phyloP scores from a whole-genome alignment of 2,113 vertebrate genomes.

The Dromiciops gliroides region DNA sequence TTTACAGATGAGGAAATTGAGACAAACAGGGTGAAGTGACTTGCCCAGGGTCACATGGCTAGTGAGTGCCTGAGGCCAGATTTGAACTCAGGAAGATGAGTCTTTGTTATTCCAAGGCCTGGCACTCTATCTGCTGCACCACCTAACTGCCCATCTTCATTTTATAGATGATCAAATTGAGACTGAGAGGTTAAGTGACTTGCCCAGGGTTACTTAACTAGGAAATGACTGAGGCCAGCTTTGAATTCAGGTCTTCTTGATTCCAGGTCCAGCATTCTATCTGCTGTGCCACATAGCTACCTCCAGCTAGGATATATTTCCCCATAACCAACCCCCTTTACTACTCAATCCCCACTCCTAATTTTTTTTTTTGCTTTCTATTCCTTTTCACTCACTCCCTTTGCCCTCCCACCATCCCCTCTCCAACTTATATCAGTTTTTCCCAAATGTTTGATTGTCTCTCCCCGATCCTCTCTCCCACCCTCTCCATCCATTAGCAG shows the following conservation, averaged over 20 bases:
- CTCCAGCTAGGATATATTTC: neutral
- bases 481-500: neutral
- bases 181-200: neutral
- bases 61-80: neutral
- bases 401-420: neutral
- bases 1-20: neutral
- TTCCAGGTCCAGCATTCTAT: neutral
- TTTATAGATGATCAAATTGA: neutral
- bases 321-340: neutral
- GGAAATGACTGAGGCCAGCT: neutral
- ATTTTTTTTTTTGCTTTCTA: neutral
- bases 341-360: too few relatives aligned
- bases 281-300: neutral
- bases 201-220: neutral
- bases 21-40: neutral
- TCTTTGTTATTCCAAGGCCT: neutral
- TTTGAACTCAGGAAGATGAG: neutral
- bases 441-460: neutral
- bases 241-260: neutral
- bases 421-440: neutral
- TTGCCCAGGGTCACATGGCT: neutral
- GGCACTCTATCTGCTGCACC: neutral
- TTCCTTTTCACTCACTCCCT: neutral
- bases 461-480: neutral
- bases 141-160: neutral